A percentile compares a stretch with the other conserved stretches of the same genome.
These are phyloP conservation scores for Bhutanitis thaidina DNA, from an alignment of 2,888 invertebrate species.

Conservation along the genomic window DNA sequence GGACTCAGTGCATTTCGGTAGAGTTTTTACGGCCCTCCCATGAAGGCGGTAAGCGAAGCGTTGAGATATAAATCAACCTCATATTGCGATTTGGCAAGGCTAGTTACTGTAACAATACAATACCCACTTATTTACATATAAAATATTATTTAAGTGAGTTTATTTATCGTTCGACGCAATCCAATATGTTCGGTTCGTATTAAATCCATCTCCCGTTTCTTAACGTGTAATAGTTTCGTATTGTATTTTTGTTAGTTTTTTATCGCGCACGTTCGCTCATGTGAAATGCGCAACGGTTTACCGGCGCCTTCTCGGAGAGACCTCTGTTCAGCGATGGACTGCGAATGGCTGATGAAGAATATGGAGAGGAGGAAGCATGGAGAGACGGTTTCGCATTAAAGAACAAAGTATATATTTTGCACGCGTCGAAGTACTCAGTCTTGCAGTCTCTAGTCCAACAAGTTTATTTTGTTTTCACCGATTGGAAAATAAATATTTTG, in stretches of 20 bases:
- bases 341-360: no score
- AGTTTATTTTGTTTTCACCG: no score
- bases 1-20: slow-evolving; percentile 38
- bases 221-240: slow-evolving; percentile 47
- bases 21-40: slow-evolving; percentile 72
- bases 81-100: slow-evolving; percentile 82
- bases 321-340: no score
- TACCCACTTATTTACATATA: slow-evolving; percentile 80
- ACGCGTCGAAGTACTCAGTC: no score
- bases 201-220: slow-evolving; percentile 46
- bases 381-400: no score
- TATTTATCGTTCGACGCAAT: slow-evolving; percentile 61
- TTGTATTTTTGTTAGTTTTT: not conserved
- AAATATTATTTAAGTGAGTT: slow-evolving; percentile 68
- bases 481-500: no score
- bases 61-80: slow-evolving; percentile 78
- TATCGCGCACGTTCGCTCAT: slow-evolving; percentile 24
- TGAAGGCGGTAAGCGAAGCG: slow-evolving; percentile 69
- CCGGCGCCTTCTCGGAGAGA: no score
- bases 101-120: slow-evolving; percentile 83
- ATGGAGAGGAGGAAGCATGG: no score
- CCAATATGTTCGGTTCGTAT: slow-evolving; percentile 44
- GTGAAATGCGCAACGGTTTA: not conserved
- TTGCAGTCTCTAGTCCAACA: no score
- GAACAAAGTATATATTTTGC: no score